Conservation (phyloP, 2,797 vertebrate genomes). For the Carapus acus region DNA sequence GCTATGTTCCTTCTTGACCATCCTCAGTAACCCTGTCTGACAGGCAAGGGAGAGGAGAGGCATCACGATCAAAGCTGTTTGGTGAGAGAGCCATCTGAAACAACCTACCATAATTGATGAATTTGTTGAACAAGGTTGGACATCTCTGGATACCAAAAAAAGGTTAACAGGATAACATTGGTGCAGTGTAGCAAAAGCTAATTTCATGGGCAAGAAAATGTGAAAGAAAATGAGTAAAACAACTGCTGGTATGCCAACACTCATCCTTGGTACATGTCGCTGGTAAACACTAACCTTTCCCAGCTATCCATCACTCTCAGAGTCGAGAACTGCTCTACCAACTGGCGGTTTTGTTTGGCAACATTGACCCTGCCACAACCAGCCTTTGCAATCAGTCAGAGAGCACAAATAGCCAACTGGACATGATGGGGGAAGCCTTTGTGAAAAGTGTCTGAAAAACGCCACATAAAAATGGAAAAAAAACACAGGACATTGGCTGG, state of each 20-base stretch:
- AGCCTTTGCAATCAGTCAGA: slow-evolving; percentile 66
- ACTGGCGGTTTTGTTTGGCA: slow-evolving; percentile 58
- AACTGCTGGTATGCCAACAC: background rate
- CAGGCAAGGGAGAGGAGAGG: slow-evolving; percentile 4
- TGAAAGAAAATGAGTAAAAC: background rate
- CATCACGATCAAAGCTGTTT: slow-evolving; percentile 22
- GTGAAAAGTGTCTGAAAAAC: slow-evolving; percentile 55
- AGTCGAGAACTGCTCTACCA: slow-evolving; percentile 46
- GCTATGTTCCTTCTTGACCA: slow-evolving; percentile 16
- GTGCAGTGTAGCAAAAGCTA: too few species aligned
- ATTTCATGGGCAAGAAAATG: background rate
- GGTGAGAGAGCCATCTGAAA: slow-evolving; percentile 7
- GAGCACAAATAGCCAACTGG: slow-evolving; percentile 61
- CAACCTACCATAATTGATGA: slow-evolving; percentile 15
- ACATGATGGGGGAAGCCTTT: slow-evolving; percentile 36
- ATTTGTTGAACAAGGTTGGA: background rate
- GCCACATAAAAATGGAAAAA: slow-evolving; percentile 42
- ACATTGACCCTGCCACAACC: slow-evolving; percentile 58
- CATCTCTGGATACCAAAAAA: too few species aligned
- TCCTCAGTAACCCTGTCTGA: slow-evolving; percentile 26
- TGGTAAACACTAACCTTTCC: slow-evolving; percentile 31
- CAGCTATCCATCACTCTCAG: slow-evolving; percentile 35
- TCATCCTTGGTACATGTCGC: slow-evolving; percentile 10
- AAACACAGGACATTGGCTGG: slow-evolving; percentile 42
- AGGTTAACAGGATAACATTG: too few species aligned